Evolutionary conservation across 2,888 invertebrate genomes (phyloP).

Genomic region (Megaustenia siamemsis): DNA sequence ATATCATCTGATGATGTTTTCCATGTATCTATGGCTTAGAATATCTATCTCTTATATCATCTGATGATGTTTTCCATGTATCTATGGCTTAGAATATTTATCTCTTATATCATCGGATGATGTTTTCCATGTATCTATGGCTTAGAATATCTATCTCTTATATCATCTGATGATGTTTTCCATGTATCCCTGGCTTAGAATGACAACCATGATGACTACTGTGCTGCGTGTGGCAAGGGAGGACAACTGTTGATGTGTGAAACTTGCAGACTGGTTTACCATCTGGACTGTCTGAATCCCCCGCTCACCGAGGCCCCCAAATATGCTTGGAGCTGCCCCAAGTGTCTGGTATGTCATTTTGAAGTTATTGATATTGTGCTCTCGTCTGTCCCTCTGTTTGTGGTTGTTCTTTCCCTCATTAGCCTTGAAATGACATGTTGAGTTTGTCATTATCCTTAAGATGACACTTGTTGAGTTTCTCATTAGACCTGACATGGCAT

Average conservation of each 20-base stretch:
- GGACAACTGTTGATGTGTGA: slow-evolving; percentile 72
- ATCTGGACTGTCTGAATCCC: slow-evolving; percentile 68
- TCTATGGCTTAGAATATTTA: too few relatives aligned
- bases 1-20: too few relatives aligned
- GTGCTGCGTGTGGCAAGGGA: slow-evolving; percentile 68
- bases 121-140: too few relatives aligned
- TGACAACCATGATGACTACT: slow-evolving; percentile 59
- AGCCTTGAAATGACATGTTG: too few relatives aligned
- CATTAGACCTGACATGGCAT: too few relatives aligned
- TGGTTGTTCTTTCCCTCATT: neutral
- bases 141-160: too few relatives aligned
- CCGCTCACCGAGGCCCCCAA: slow-evolving; percentile 61
- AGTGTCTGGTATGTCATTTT: slow-evolving; percentile 71
- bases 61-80: too few relatives aligned
- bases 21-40: too few relatives aligned
- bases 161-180: neutral
- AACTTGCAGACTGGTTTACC: slow-evolving; percentile 70
- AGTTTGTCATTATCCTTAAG: too few relatives aligned
- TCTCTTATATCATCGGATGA: too few relatives aligned
- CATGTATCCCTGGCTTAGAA: neutral
- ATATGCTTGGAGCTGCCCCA: slow-evolving; percentile 74
- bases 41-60: too few relatives aligned
- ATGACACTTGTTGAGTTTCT: too few relatives aligned
- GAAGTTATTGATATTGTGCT: neutral
- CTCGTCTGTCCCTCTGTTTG: neutral